A percentile compares a stretch with the other conserved stretches of the same genome.
Conservation (phyloP, 2,113 vertebrate genomes). For the Catagonus wagneri region DNA sequence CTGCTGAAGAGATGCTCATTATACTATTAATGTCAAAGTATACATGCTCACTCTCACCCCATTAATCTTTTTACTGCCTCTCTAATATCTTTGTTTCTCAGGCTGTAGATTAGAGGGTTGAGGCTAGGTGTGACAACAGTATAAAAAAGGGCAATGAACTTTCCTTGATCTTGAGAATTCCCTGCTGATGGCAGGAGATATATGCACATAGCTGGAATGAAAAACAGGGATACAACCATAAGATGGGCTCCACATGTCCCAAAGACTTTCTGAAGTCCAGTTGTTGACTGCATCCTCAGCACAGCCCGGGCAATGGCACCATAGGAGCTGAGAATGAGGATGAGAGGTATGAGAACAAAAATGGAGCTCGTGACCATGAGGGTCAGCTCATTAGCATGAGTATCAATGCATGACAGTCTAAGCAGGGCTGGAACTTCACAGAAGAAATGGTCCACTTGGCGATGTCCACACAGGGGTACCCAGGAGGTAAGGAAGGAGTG, state of each 20-base stretch:
- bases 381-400: not conserved
- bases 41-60: not conserved
- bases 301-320: slow-evolving; percentile 35
- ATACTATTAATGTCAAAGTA: not conserved
- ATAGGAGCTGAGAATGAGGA: slow-evolving; percentile 63
- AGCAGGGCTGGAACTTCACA: slow-evolving; percentile 71
- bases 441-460: slow-evolving; percentile 44
- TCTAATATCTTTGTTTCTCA: slow-evolving; percentile 18
- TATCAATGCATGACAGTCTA: slow-evolving; percentile 3
- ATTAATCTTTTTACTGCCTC: slow-evolving; percentile 3
- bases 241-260: slow-evolving; percentile 66
- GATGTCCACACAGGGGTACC: slow-evolving; percentile 44
- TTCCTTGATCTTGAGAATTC: not conserved
- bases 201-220: slow-evolving; percentile 37
- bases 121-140: not conserved
- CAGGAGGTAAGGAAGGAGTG: slow-evolving; percentile 39
- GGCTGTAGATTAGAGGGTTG: too few relatives aligned
- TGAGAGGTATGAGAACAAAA: not conserved
- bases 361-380: not conserved
- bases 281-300: slow-evolving; percentile 53
- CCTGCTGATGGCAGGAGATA: not conserved
- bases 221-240: slow-evolving; percentile 60
- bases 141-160: not conserved
- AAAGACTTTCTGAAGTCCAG: slow-evolving; percentile 61
- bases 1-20: not conserved